Base-by-base conservation (phyloP, 2,113 vertebrate genomes). In the Gnathonemus echidnorhynchus region DNA sequence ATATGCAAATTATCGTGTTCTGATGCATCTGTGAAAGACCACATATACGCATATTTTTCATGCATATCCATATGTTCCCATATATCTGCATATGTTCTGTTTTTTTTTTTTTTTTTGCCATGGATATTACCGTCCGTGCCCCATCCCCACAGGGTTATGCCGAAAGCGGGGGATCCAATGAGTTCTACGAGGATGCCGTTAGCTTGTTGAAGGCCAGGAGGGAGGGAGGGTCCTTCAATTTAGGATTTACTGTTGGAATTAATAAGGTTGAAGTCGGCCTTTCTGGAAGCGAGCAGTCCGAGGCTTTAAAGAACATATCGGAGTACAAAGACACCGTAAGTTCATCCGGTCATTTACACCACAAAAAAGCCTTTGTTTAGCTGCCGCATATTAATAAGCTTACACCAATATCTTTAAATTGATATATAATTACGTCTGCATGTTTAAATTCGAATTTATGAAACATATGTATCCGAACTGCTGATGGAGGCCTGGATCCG, bases 81-180 rank as follows among this genome's bases (percentile, higher is more conserved):
- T 27, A 35, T 74, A 35, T 74, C 9, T 31, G n/a, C 66, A 74
- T 74, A 27, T 74, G 27, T 35, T 74, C 21, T 9, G 56, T 62
- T 31, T 13, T 13, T 70, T 13, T 31, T 70, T 21, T 27, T 11
- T 27, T 27, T 17, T 15, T 31, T 8, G 35, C 83, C 13, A 27
- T 50, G 48, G 10, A n/a, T 4, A 10, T 62, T 27, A 5, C 21
- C 35, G 7, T 74, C 21, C 87, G 3, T 13, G 45, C 19, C 1
- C 10, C 21, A 91, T 92, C 58, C 53, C 91, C 93, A 74, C 90
- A 99, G 98, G 97, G 97, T 35, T 92, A 96, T 48, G 97, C 97
- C n/a, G 95, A 96, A 2, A 96, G 96, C 35, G 93, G 95, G 49
- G 95, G 96, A 19, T 10, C 95, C 52, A 91, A 91, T 1, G 97